Percentiles rank a stretch among this genome's conserved stretches.
Evolutionary conservation across 2,888 invertebrate species (phyloP).

Genomic region (Limnephilus auricula): DNA sequence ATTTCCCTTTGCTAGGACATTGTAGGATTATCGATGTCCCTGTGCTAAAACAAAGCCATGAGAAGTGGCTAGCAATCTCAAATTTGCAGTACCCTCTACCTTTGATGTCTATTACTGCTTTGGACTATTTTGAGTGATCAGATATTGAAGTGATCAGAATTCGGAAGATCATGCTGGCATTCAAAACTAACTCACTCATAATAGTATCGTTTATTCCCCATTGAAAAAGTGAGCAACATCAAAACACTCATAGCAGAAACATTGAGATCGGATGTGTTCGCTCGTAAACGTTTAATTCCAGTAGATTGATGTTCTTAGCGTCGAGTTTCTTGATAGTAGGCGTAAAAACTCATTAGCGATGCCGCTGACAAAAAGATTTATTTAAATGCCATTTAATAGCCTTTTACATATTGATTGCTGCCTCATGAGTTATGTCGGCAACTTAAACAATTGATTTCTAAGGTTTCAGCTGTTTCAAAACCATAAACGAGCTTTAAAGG

Average conservation of each 20-base stretch:
- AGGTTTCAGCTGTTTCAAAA: not conserved
- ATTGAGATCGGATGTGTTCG: not conserved
- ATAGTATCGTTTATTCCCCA: not conserved
- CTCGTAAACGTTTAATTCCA: slow-evolving; percentile 13
- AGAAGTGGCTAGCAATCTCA: not conserved
- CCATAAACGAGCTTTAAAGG: not conserved
- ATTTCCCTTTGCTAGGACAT: too few species aligned
- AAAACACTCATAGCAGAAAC: not conserved
- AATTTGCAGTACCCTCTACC: not conserved
- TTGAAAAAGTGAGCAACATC: not conserved
- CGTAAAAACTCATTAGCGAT: slow-evolving; percentile 44
- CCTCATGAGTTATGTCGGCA: not conserved
- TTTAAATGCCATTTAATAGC: slow-evolving; percentile 20
- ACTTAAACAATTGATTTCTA: slow-evolving; percentile 4
- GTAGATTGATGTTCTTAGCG: not conserved
- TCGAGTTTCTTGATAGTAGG: slow-evolving; percentile 37
- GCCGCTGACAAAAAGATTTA: slow-evolving; percentile 44
- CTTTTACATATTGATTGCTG: slow-evolving; percentile 18
- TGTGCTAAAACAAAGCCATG: not conserved
- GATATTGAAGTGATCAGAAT: not conserved
- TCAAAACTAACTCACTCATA: not conserved
- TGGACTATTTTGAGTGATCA: not conserved
- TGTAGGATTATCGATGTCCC: too few species aligned
- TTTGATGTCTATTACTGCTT: not conserved
- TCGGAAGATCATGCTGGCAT: not conserved